Evolutionary conservation across 2,113 vertebrate species (phyloP).

Genomic region (Bos taurus): DNA sequence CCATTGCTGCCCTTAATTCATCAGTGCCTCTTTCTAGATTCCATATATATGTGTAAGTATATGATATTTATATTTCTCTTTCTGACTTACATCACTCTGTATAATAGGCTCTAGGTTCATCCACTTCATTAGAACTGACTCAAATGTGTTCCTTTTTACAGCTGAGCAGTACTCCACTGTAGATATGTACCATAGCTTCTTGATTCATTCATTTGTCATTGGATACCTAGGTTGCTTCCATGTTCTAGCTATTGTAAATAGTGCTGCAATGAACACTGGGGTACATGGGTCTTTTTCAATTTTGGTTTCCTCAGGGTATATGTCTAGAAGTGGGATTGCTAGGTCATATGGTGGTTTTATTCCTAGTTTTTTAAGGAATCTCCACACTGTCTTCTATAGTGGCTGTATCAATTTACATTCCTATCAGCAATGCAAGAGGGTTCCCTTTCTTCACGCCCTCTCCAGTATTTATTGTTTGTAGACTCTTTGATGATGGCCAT

Average conservation of each 20-base stretch:
- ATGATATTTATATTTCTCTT: background rate
- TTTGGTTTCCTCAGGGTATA: background rate
- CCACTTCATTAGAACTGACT: background rate
- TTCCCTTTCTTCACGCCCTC: background rate
- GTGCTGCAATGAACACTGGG: background rate
- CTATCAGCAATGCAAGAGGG: background rate
- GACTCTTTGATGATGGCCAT: background rate
- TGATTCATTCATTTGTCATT: background rate
- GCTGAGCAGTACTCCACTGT: background rate
- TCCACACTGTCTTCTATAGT: background rate
- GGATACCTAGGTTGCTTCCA: background rate
- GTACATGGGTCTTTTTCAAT: background rate
- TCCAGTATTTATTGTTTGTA: background rate
- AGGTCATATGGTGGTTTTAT: background rate
- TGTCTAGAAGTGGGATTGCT: background rate
- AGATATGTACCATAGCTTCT: background rate
- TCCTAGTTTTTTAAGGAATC: background rate
- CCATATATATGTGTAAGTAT: background rate
- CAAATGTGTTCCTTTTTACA: background rate
- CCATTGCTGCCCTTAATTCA: background rate
- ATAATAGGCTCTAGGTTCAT: background rate
- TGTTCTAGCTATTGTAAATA: background rate
- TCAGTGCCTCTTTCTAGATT: background rate
- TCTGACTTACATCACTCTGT: background rate
- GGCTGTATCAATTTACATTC: background rate